These are phyloP conservation scores for Coregonus clupeaformis DNA, from an alignment of 2,113 vertebrate genomes.

Conservation along the genomic window DNA sequence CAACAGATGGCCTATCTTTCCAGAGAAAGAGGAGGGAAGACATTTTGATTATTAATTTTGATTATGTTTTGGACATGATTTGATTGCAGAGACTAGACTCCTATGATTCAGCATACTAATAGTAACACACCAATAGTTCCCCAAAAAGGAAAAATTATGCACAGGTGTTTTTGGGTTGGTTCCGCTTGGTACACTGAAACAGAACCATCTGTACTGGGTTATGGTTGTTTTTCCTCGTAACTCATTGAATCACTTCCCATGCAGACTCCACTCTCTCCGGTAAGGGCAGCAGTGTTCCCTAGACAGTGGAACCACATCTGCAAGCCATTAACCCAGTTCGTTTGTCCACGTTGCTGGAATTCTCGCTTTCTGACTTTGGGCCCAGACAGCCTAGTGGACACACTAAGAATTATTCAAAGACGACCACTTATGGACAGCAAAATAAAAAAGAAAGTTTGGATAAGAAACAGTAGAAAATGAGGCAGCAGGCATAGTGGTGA, in stretches of 20 bases:
- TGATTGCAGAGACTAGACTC: not conserved
- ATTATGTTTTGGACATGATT: slow-evolving; percentile 5
- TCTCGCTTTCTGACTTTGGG: slow-evolving; percentile 44
- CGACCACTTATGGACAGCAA: slow-evolving; percentile 3
- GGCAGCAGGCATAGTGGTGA: too few species aligned
- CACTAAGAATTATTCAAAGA: slow-evolving; percentile 42
- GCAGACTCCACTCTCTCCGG: slow-evolving; percentile 15
- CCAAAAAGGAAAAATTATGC: slow-evolving; percentile 48
- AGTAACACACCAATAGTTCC: slow-evolving; percentile 21
- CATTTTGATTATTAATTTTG: not conserved
- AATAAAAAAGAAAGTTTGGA: too few species aligned
- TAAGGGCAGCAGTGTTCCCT: slow-evolving; percentile 42
- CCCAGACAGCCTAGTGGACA: slow-evolving; percentile 4
- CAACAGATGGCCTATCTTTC: too few species aligned
- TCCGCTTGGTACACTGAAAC: slow-evolving; percentile 32
- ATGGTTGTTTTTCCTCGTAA: slow-evolving; percentile 51
- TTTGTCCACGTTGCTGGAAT: slow-evolving; percentile 71
- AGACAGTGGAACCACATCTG: slow-evolving; percentile 66
- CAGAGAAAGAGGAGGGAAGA: too few species aligned
- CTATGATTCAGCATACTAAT: slow-evolving; percentile 37
- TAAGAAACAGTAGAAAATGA: too few species aligned
- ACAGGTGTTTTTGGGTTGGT: slow-evolving; percentile 30
- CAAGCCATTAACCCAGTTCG: slow-evolving; percentile 70
- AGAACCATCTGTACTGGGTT: slow-evolving; percentile 52
- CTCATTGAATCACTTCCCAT: slow-evolving; percentile 43